These are phyloP conservation scores for Corythornis vintsioides DNA, from an alignment of 2,113 vertebrate species.

Conservation along the genomic window DNA sequence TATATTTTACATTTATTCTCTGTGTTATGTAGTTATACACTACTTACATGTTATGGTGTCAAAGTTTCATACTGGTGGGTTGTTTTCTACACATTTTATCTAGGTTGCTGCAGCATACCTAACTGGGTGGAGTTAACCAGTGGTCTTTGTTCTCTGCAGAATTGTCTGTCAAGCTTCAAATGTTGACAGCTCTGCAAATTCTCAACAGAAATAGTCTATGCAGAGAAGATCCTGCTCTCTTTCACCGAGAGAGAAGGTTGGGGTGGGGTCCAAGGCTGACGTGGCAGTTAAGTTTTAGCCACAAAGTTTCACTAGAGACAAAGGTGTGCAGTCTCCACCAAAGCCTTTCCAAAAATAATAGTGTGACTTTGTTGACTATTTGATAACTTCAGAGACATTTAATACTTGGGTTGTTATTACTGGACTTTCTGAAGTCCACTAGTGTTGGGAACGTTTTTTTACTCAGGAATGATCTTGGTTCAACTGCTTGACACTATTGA, in stretches of 20 bases:
- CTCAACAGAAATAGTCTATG: not conserved
- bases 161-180: not conserved
- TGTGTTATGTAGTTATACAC: not conserved
- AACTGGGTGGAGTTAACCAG: not conserved
- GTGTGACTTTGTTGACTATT: not conserved
- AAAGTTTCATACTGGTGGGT: not conserved
- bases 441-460: not conserved
- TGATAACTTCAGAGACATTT: not conserved
- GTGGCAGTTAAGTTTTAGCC: not conserved
- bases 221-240: not conserved
- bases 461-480: not conserved
- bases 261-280: not conserved
- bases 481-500: not conserved
- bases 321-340: not conserved
- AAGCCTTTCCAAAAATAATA: not conserved
- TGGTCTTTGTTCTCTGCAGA: not conserved
- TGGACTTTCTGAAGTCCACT: not conserved
- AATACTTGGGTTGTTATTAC: not conserved
- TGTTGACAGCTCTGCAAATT: not conserved
- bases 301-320: fast-evolving
- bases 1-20: not conserved
- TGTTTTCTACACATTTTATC: not conserved
- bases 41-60: not conserved
- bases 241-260: not conserved
- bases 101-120: not conserved